phyloP scores from a whole-genome alignment of 2,113 vertebrate species.

The Tupaia chinensis region DNA sequence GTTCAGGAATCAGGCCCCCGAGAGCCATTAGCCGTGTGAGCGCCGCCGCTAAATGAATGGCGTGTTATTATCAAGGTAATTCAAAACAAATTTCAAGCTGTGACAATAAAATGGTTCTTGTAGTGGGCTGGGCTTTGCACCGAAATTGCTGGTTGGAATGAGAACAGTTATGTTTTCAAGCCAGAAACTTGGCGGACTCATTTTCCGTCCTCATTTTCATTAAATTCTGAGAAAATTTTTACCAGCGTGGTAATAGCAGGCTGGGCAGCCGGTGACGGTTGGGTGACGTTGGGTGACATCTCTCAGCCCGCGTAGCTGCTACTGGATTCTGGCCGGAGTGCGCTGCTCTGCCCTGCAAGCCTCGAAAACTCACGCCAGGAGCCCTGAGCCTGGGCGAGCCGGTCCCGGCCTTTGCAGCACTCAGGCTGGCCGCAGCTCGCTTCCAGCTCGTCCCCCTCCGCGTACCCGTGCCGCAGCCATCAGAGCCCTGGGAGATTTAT shows the following conservation, averaged over 20 bases:
- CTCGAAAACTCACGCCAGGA: fast-evolving
- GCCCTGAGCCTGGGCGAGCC: fast-evolving
- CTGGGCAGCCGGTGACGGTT: background rate
- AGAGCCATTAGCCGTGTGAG: background rate
- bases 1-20: slow-evolving; percentile 29
- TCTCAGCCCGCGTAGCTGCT: background rate
- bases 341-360: fast-evolving
- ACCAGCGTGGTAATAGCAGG: background rate
- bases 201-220: slow-evolving; percentile 39
- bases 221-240: slow-evolving; percentile 56
- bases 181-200: background rate
- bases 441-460: background rate
- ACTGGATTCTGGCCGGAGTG: background rate
- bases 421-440: fast-evolving
- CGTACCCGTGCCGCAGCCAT: fast-evolving
- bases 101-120: slow-evolving; percentile 32
- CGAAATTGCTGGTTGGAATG: background rate
- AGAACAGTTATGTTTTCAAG: background rate
- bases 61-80: background rate
- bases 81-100: slow-evolving; percentile 68
- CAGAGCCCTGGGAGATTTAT: fast-evolving
- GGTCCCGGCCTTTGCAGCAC: fast-evolving
- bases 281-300: background rate
- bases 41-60: background rate
- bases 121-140: background rate